Evolutionary conservation across 2,113 vertebrate genomes (phyloP).

Genomic region (Corynorhinus townsendii): DNA sequence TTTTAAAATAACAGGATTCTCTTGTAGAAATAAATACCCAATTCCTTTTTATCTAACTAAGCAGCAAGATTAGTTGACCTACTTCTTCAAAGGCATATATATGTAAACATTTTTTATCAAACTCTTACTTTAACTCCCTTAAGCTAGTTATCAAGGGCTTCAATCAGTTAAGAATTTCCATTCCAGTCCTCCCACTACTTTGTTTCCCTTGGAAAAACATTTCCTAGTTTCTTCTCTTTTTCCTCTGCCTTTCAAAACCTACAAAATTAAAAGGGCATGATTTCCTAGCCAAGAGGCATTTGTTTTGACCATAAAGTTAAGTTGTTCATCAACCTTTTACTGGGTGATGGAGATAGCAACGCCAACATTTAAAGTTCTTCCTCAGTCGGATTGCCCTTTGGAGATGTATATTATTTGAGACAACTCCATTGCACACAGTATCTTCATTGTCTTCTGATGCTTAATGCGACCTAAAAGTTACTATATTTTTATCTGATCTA

Average conservation of each 20-base stretch:
- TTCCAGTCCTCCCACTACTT: not conserved
- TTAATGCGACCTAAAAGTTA: not conserved
- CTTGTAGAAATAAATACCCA: not conserved
- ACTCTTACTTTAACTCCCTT: not conserved
- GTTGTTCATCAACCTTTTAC: not conserved
- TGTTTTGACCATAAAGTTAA: not conserved
- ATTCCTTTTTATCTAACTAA: not conserved
- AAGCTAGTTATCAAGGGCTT: not conserved
- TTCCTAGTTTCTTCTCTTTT: not conserved
- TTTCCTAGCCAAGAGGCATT: not conserved
- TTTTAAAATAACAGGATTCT: not conserved
- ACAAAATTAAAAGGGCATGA: not conserved
- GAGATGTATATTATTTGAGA: not conserved
- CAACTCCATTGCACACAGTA: not conserved
- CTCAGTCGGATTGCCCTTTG: not conserved
- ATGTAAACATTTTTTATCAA: not conserved
- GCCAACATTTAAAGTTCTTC: not conserved
- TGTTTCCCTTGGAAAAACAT: not conserved
- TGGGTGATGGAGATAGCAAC: not conserved
- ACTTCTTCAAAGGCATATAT: not conserved
- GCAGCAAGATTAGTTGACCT: not conserved
- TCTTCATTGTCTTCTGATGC: not conserved
- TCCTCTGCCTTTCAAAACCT: not conserved
- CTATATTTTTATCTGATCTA: not conserved
- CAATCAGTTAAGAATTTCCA: not conserved